phyloP scores from a whole-genome alignment of 1,140 invertebrate genomes.

The Zaprionus taronus region DNA sequence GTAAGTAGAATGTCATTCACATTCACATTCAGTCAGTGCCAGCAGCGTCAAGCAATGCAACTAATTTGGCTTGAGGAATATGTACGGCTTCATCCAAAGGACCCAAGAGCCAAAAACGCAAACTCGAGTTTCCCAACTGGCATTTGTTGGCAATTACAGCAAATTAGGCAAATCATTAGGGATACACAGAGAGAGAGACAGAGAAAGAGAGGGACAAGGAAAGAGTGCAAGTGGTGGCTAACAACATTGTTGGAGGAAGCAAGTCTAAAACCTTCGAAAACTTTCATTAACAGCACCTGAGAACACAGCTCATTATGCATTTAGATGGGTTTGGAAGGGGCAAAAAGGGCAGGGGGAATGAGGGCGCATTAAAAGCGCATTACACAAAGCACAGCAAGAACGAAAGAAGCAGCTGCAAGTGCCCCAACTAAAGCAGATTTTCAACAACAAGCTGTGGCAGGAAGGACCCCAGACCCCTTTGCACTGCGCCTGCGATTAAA shows the following conservation, averaged over 20 bases:
- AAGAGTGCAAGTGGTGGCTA: not conserved
- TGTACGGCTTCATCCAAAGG: not conserved
- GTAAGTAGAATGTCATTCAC: slow-evolving; percentile 17
- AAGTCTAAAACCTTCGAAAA: slow-evolving; percentile 21
- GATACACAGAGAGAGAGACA: not conserved
- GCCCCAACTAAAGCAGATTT: slow-evolving; percentile 24
- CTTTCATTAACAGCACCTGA: slow-evolving; percentile 57
- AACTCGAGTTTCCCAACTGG: slow-evolving; percentile 14
- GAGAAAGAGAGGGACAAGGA: not conserved
- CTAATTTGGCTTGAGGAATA: slow-evolving; percentile 53
- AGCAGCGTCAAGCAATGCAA: slow-evolving; percentile 58
- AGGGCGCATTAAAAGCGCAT: slow-evolving; percentile 65
- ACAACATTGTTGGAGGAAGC: slow-evolving; percentile 5
- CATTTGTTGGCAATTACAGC: slow-evolving; percentile 57
- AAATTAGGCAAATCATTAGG: slow-evolving; percentile 73
- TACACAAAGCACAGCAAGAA: slow-evolving; percentile 45
- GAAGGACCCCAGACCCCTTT: not conserved
- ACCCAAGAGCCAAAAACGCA: not conserved
- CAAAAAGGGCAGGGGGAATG: not conserved
- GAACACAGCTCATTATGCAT: slow-evolving; percentile 39
- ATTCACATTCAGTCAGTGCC: slow-evolving; percentile 36
- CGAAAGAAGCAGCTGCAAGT: slow-evolving; percentile 11
- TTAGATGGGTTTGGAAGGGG: slow-evolving; percentile 1
- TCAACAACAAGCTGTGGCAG: slow-evolving; percentile 11
- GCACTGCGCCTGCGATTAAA: slow-evolving; percentile 17